Percentiles rank a stretch among this genome's conserved stretches.
These are phyloP conservation scores for Phortica variegata DNA, from an alignment of 1,140 invertebrate species.

Conservation along the genomic window DNA sequence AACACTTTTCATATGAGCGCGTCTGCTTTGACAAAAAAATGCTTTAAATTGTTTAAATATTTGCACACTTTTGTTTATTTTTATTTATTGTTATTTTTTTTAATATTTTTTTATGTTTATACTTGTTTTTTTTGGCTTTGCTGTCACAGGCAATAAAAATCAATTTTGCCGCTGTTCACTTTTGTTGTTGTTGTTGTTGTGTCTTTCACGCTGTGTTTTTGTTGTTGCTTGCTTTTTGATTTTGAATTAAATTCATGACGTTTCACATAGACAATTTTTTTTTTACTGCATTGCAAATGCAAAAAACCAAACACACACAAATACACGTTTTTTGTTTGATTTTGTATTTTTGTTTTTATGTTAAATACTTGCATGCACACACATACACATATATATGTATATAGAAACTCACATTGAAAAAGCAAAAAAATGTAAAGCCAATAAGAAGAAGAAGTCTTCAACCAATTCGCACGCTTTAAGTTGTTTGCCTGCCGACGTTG, in stretches of 20 bases:
- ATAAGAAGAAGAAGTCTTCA: too few relatives aligned
- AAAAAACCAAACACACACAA: too few relatives aligned
- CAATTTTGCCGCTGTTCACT: constrained; percentile 31
- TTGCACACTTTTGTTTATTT: constrained; percentile 18
- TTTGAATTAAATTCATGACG: too few relatives aligned
- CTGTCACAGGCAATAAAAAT: constrained; percentile 41
- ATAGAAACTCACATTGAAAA: too few relatives aligned
- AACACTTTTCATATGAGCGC: neutral
- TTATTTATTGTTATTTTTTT: constrained; percentile 10
- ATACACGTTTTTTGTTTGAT: too few relatives aligned
- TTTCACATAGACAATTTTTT: too few relatives aligned
- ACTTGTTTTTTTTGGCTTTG: constrained; percentile 11
- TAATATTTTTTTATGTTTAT: constrained; percentile 16
- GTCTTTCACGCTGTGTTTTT: too few relatives aligned
- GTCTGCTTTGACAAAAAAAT: neutral
- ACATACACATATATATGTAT: constrained; percentile 18
- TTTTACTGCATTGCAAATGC: too few relatives aligned
- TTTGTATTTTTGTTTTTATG: too few relatives aligned
- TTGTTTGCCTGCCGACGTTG: constrained; percentile 31
- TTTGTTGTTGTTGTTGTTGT: constrained; percentile 1
- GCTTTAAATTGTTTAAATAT: neutral
- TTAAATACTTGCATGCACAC: constrained; percentile 4
- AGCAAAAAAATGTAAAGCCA: too few relatives aligned
- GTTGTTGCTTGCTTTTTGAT: too few relatives aligned
- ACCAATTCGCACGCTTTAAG: constrained; percentile 21